These are phyloP conservation scores for Dasyurus viverrinus DNA, from an alignment of 2,113 vertebrate genomes.

Conservation along the genomic window DNA sequence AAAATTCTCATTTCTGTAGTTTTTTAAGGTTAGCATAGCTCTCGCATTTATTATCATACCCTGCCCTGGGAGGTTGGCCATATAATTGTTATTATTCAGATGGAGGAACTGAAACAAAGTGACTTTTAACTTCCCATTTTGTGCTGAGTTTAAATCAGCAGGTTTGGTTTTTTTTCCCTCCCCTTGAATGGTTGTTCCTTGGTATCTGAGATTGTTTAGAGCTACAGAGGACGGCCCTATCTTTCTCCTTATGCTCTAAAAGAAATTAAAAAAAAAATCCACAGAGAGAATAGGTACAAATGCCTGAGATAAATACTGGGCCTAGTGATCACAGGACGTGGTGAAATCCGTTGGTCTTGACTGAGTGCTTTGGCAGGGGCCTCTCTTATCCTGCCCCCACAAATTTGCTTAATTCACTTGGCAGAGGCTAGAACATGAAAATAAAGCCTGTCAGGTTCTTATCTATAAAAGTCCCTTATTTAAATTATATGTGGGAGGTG, in stretches of 20 bases:
- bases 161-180: too few relatives aligned
- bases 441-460: not conserved
- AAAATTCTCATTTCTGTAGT: not conserved
- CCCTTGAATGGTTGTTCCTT: not conserved
- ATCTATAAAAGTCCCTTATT: not conserved
- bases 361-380: not conserved
- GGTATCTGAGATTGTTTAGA: not conserved
- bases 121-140: not conserved
- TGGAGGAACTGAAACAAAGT: not conserved
- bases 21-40: not conserved
- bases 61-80: not conserved
- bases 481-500: not conserved
- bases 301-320: not conserved
- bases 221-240: not conserved
- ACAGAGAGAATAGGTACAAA: not conserved
- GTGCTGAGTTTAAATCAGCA: not conserved
- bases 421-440: not conserved
- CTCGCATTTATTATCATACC: not conserved
- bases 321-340: not conserved
- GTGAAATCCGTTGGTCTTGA: not conserved
- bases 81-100: not conserved
- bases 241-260: not conserved
- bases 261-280: not conserved
- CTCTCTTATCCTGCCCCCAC: not conserved
- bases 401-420: not conserved